phyloP scores from a whole-genome alignment of 2,888 invertebrate genomes.

The Malacosoma neustria region DNA sequence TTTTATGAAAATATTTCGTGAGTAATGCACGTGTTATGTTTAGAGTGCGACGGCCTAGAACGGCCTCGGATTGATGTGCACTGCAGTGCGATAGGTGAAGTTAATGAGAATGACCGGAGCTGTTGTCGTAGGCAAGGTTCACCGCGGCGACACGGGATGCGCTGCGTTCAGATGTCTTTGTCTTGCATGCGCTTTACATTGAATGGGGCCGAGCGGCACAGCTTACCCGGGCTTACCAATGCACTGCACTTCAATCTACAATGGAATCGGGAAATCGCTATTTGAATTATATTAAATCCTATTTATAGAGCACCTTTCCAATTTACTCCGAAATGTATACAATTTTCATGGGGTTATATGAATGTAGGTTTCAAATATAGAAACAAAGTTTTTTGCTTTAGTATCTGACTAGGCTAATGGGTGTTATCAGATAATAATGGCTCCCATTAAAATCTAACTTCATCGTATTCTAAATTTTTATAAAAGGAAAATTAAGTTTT shows the following conservation, averaged over 20 bases:
- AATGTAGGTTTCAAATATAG: too few species aligned
- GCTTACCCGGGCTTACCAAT: constrained; percentile 28
- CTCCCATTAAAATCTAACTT: too few species aligned
- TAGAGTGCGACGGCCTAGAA: constrained; percentile 67
- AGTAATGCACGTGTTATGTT: constrained; percentile 74
- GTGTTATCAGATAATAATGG: too few species aligned
- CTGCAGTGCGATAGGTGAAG: constrained; percentile 38
- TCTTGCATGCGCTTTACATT: constrained; percentile 36
- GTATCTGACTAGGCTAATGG: too few species aligned
- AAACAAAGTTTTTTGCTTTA: too few species aligned
- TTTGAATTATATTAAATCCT: constrained; percentile 29
- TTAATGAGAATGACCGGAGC: constrained; percentile 34
- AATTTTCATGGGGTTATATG: too few species aligned
- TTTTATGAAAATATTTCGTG: constrained; percentile 75
- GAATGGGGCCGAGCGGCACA: constrained; percentile 20
- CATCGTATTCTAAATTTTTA: too few species aligned
- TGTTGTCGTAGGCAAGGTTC: constrained; percentile 10
- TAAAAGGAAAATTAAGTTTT: too few species aligned
- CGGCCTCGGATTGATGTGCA: constrained; percentile 64
- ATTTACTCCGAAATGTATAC: too few species aligned
- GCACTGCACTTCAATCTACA: constrained; percentile 44
- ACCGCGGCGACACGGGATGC: constrained; percentile 12
- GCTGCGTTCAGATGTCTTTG: constrained; percentile 35
- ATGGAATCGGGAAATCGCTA: constrained; percentile 44
- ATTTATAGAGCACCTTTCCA: too few species aligned